Evolutionary conservation across 2,888 invertebrate genomes (phyloP).

Genomic region (Cylloceria caligata): DNA sequence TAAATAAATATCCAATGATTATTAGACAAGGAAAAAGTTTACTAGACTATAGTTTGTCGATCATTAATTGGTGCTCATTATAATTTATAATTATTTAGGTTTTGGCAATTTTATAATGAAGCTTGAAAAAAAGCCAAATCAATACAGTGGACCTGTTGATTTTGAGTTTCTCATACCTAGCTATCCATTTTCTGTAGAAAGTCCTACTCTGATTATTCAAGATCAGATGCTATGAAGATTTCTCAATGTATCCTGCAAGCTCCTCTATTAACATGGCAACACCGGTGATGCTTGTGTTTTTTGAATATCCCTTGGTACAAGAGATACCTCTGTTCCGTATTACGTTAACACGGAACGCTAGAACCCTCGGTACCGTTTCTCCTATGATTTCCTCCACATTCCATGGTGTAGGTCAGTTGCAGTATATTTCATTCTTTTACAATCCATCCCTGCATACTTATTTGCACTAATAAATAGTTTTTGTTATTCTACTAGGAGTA

Average conservation of each 20-base stretch:
- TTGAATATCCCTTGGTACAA: slow-evolving; percentile 44
- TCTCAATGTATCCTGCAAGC: slow-evolving; percentile 42
- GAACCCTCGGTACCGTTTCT: slow-evolving; percentile 43
- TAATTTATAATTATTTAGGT: neutral
- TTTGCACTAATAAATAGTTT: neutral
- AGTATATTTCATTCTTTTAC: neutral
- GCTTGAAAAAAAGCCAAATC: neutral
- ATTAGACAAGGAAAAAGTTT: neutral
- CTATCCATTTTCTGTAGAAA: slow-evolving; percentile 6
- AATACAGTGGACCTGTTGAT: neutral
- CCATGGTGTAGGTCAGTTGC: slow-evolving; percentile 55
- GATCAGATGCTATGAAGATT: slow-evolving; percentile 63
- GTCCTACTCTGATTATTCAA: slow-evolving; percentile 20
- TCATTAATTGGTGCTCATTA: too few relatives aligned
- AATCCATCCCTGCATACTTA: neutral
- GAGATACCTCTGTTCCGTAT: slow-evolving; percentile 52
- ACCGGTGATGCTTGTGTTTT: slow-evolving; percentile 55
- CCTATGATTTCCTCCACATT: slow-evolving; percentile 37
- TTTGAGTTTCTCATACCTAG: neutral
- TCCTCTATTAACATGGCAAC: slow-evolving; percentile 60
- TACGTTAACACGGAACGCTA: slow-evolving; percentile 35
- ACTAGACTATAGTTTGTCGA: neutral
- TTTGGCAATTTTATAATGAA: neutral
- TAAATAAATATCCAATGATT: neutral
- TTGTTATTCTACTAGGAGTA: too few relatives aligned